Evolutionary conservation across 92 coral and sea anemone species (phyloP), one percentile per base, ranked within the genome.

Genomic region (Actinernus sp.): DNA sequence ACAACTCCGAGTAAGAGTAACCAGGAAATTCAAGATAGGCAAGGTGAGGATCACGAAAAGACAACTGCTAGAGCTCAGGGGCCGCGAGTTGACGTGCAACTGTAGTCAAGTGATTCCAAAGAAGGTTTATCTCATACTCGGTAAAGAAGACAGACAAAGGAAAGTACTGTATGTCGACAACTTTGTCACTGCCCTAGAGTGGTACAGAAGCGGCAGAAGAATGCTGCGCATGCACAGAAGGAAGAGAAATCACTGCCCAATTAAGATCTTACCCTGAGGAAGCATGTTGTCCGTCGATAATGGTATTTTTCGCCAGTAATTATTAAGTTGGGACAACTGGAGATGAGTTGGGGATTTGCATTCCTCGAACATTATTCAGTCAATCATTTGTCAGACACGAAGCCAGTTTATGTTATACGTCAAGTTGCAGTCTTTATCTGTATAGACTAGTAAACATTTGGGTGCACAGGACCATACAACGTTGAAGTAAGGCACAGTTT

Each of bases 151-250:
- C 51, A 74, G 64, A 32, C 63, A 79, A 24, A 83, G 46, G 38
- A 60, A 86, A 2, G 76, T 82, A 14, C 47, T 95, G 52, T 95
- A 79, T 58, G 65, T 95, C 12, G 99, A 91, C 52, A 76, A 77
- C 47, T 77, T 84, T 30, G 57, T 93, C 12, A 87, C 87, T 33
- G 99, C 97, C 1, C 70, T 95, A 1, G 97, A 87, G 44, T 95
- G 99, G 99, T 49, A 72, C 31, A 71, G 32, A 16, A 55, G 82
- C 24, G 97, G 97, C 23, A 88, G 76, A 27, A 56, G 57, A 36
- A 70, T 70, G 78, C 18, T 89, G 26, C 87, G 93, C 44, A 59
- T 93, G 44, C 79, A 70, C 81, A 84, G 91, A 28, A 70, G 48
- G 70, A 95, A 69, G 75, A 92, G 76, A 57, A 16, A 37, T 19